Evolutionary conservation across 1,140 invertebrate genomes (phyloP), one percentile per base, ranked within the genome.

Genomic region (Cydia strobilella): DNA sequence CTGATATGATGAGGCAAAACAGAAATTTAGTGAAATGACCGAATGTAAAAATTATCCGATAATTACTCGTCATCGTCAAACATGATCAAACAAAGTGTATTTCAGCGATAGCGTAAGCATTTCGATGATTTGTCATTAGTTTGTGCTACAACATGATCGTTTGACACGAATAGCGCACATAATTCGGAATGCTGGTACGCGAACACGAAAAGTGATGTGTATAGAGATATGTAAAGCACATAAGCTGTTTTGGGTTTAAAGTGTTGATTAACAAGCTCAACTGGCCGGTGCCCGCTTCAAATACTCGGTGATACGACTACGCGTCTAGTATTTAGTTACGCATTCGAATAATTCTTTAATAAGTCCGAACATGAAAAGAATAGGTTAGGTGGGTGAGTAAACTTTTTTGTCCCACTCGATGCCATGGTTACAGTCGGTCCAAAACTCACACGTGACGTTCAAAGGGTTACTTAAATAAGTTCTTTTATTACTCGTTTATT

Each of bases 191-290:
- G 20, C 10, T 59, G 20, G 2, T 5, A 23, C 20, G 9, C 7
- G 20, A 59, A 23, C 7, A 59, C 12, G 9, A 23, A 59, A 59
- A 10, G 54, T 59, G 10, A 59, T n/a, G 20, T 59, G 18, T 12
- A 0, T 59, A 59, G 54, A 59, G 2, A 23, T 23, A 59, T 23
- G 9, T 23, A 23, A 5, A 3, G 54, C 20, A 59, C 54, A 23
- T 59, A 59, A 20, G 54, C 20, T 12, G 20, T 59, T 59, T 59
- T 59, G 18, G 54, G 9, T 59, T 20, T 39, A 1, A 15, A 27
- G 75, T 82, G 35, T 63, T 77, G 59, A 79, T 87, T 91, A 91
- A 91, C 88, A 82, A 91, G 90, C 90, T 91, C 84, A 91, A 91
- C 83, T 86, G 88, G 87, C 77, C 83, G 79, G 84, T 87, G 87